A percentile compares a stretch with the other conserved stretches of the same genome.
Evolutionary conservation across 64 coral and sea anemone genomes (phyloP).

Genomic region (Catalaphyllia jardinei): DNA sequence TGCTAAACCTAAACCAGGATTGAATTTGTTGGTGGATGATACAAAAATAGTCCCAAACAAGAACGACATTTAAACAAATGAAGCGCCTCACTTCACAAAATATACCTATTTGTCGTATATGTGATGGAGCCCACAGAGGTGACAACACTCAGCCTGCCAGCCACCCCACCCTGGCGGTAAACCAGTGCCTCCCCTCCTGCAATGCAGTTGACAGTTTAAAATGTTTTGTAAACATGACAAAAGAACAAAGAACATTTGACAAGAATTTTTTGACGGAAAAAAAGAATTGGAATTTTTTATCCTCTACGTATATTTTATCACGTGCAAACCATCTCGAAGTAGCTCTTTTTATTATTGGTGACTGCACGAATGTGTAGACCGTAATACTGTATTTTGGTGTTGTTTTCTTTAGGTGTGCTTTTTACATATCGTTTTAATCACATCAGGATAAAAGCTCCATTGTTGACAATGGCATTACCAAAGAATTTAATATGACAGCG

Average conservation of each 20-base stretch:
- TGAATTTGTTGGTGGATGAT: too few species aligned
- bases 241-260: slow-evolving; percentile 6
- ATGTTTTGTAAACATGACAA: slow-evolving; percentile 17
- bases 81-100: too few species aligned
- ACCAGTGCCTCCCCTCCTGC: background rate
- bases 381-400: background rate
- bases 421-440: too few species aligned
- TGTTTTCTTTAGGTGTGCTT: background rate
- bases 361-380: background rate
- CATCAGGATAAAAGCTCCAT: background rate
- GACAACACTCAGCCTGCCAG: background rate
- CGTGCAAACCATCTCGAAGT: background rate
- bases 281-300: background rate
- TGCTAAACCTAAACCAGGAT: too few species aligned
- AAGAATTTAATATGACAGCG: background rate
- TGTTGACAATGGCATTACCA: background rate
- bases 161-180: background rate
- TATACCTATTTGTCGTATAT: too few species aligned
- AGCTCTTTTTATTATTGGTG: background rate
- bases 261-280: background rate
- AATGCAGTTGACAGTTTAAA: slow-evolving; percentile 5
- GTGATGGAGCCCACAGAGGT: too few species aligned
- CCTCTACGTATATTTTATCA: background rate
- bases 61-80: too few species aligned
- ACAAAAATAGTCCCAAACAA: too few species aligned